A percentile compares a stretch with the other conserved stretches of the same genome.
Evolutionary conservation across 2,888 invertebrate genomes (phyloP).

Genomic region (Acrocyrtus sp.): DNA sequence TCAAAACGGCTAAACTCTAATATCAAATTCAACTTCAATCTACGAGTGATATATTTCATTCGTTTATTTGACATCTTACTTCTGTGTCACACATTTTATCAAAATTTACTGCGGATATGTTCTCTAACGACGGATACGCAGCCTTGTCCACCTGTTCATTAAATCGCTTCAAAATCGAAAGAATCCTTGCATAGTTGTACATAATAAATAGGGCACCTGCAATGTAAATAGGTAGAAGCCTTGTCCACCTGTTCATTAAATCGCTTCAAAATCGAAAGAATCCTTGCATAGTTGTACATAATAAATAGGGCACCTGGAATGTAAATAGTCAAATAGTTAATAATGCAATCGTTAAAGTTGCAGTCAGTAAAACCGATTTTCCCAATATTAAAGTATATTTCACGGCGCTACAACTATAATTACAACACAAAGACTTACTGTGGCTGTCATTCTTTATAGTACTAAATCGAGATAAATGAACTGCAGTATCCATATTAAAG

Average conservation of each 20-base stretch:
- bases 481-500: background rate
- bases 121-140: constrained; percentile 9
- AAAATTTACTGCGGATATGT: too few species aligned
- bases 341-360: too few species aligned
- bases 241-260: constrained; percentile 15
- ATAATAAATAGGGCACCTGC: constrained; percentile 32
- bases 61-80: too few species aligned
- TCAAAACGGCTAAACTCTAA: too few species aligned
- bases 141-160: background rate
- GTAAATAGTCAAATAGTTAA: too few species aligned
- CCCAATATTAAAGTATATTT: background rate
- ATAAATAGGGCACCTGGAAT: constrained; percentile 27
- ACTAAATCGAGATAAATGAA: background rate
- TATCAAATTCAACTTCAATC: too few species aligned
- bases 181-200: constrained; percentile 41
- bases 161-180: constrained; percentile 34
- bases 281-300: constrained; percentile 44
- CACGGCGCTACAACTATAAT: background rate
- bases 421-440: background rate
- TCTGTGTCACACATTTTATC: too few species aligned
- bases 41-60: too few species aligned
- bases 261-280: constrained; percentile 25
- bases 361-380: background rate
- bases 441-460: background rate
- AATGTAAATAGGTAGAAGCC: too few species aligned